Evolutionary conservation across 2,888 invertebrate genomes (phyloP), one percentile per base, ranked within the genome.

Genomic region (Mythimna impura): DNA sequence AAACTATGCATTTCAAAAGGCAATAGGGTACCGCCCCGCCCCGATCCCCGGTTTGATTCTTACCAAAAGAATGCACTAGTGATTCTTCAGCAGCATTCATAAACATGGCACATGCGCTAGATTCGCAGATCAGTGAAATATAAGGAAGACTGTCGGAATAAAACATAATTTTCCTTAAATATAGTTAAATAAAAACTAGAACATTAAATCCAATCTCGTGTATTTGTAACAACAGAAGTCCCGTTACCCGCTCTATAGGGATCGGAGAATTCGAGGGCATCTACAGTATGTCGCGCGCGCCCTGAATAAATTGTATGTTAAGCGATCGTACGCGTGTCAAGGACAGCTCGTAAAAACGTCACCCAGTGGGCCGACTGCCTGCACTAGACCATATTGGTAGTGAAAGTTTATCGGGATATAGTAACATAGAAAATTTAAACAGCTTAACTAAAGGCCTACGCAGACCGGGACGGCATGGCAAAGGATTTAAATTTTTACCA

Each of bases 281-380:
- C 64, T 66, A 66, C 40, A 69, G 85, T 86, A 74, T 85, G 87
- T 75, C 88, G 88, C 87, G 86, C 89, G 92, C 91, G 89, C 73
- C 76, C 89, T 86, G 89, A 89, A 92, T 92, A 90, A 66, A 76
- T 73, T 58, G 66, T 54, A 63, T 64, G 82, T 76, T 62, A 77
- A 25, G 74, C 30, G 77, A 71, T 34, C 40, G 73, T 40, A 52
- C 63, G 40, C 64, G 68, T 82, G 85, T 87, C 88, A 89, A 87
- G 89, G 88, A 83, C 89, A 80, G 68, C 69, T 71, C 81, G 73
- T 76, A 62, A 73, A 76, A 71, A 69, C 77, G 75, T 73, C 66
- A 34, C 47, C 22, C 62, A 74, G 58, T 76, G 61, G 78, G 69
- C n/a, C 60, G 63, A 50, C 58, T 22, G 64, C 58, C 22, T 70